A percentile compares a stretch with the other conserved stretches of the same genome.
Conservation (phyloP, 2,888 invertebrate species). For the Leptura quadrifasciata region DNA sequence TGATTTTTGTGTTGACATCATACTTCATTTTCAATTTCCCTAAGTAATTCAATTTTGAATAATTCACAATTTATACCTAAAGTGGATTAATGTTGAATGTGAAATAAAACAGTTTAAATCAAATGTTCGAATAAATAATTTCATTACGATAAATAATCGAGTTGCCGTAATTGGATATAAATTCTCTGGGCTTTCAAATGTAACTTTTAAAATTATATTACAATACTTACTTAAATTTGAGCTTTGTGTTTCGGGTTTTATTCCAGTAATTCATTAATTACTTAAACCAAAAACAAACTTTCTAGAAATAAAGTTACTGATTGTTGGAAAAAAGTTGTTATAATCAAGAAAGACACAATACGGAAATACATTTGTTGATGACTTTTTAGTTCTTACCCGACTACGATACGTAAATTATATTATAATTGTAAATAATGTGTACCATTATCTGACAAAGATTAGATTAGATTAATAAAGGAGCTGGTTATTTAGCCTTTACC, state of each 20-base stretch:
- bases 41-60: conserved; percentile 31
- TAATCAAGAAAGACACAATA: too few species aligned
- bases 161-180: conserved; percentile 48
- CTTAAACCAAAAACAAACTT: not conserved
- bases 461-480: too few species aligned
- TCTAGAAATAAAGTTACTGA: not conserved
- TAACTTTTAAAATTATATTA: conserved; percentile 22
- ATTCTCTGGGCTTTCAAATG: conserved; percentile 37
- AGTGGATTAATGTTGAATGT: conserved; percentile 39
- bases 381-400: too few species aligned
- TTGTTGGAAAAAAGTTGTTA: not conserved
- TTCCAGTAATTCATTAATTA: not conserved
- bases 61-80: conserved; percentile 42
- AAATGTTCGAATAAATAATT: conserved; percentile 47
- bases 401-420: too few species aligned
- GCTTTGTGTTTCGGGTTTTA: conserved; percentile 15
- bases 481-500: too few species aligned
- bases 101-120: conserved; percentile 43
- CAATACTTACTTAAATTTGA: conserved; percentile 21
- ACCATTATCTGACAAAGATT: too few species aligned
- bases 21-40: conserved; percentile 29
- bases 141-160: conserved; percentile 47
- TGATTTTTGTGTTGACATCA: conserved; percentile 1
- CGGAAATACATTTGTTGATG: too few species aligned
- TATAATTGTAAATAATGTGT: too few species aligned